Conservation (phyloP, 2,113 vertebrate species). For the Eulacestoma nigropectus region DNA sequence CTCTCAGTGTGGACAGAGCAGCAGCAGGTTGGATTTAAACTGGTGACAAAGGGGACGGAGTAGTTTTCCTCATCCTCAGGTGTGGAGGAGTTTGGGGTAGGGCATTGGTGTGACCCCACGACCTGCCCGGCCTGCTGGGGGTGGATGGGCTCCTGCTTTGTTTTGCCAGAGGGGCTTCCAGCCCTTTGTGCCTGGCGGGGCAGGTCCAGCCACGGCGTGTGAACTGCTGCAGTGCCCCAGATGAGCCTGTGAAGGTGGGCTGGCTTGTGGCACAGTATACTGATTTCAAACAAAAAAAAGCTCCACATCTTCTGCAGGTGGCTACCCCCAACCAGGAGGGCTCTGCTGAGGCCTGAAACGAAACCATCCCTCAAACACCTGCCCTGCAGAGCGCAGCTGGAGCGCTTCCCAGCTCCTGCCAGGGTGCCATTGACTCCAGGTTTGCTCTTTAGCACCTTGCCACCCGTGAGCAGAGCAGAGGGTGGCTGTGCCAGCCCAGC, state of each 20-base stretch:
- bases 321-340: background rate
- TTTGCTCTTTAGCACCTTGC: background rate
- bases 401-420: background rate
- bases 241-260: background rate
- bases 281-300: background rate
- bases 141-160: background rate
- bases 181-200: accelerated
- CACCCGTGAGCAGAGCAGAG: accelerated
- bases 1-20: background rate
- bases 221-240: background rate
- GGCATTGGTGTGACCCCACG: accelerated
- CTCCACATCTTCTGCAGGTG: background rate
- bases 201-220: accelerated
- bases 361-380: background rate
- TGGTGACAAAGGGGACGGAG: background rate
- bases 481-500: background rate
- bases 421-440: background rate
- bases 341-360: background rate
- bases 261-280: background rate
- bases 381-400: background rate
- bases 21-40: background rate
- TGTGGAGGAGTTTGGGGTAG: background rate
- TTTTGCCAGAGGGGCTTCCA: background rate
- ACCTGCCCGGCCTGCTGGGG: accelerated
- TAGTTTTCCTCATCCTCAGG: background rate